Evolutionary conservation across 2,797 vertebrate species (phyloP).

Genomic region (Danio tinwini): DNA sequence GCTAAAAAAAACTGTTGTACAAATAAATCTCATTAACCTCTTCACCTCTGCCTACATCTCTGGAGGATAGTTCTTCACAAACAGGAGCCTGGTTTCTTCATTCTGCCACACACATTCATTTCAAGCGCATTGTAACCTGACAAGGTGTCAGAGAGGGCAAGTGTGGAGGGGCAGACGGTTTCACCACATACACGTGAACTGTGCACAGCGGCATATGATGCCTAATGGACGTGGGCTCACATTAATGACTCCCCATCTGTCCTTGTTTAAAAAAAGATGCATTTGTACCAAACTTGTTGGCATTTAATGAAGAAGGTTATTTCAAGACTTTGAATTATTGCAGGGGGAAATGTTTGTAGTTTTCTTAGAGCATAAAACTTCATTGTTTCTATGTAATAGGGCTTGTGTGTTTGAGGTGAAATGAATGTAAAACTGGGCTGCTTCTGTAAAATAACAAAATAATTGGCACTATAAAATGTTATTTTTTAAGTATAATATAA

Average conservation of each 20-base stretch:
- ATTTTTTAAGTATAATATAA: no score
- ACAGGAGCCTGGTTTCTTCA: constrained; percentile 49
- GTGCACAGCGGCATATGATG: constrained; percentile 34
- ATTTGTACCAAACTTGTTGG: constrained; percentile 22
- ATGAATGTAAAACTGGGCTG: not conserved
- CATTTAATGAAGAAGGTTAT: constrained; percentile 27
- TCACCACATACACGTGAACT: constrained; percentile 34
- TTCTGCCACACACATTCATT: constrained; percentile 45
- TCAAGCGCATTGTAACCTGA: constrained; percentile 53
- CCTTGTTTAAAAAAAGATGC: constrained; percentile 52
- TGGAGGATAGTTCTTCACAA: constrained; percentile 48
- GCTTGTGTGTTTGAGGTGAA: not conserved
- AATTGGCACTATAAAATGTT: no score
- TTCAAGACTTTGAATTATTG: constrained; percentile 39
- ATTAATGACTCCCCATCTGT: constrained; percentile 59
- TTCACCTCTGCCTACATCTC: constrained; percentile 57
- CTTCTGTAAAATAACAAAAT: no score
- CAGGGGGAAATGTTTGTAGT: not conserved
- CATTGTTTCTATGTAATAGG: not conserved
- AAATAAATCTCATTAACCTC: constrained; percentile 65
- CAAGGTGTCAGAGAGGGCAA: constrained; percentile 45
- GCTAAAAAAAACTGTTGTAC: constrained; percentile 50
- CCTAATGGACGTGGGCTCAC: constrained; percentile 46
- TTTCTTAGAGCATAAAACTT: not conserved
- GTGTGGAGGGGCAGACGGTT: constrained; percentile 38